Percentiles rank a stretch among this genome's conserved stretches.
Conservation (phyloP, 2,888 invertebrate species). For the Dynastes maya region DNA sequence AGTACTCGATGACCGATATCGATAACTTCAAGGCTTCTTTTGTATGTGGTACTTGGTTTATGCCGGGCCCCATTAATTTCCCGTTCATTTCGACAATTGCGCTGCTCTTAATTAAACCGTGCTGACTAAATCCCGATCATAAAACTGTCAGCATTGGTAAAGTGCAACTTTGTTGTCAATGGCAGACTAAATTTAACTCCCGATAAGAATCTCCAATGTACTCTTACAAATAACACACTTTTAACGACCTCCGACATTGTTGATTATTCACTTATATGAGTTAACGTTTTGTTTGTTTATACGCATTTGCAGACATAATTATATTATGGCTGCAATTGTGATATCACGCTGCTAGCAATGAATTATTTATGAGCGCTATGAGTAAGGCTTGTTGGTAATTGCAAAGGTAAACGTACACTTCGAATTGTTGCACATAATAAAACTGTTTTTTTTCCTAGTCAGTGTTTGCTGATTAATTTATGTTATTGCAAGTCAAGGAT, state of each 20-base stretch:
- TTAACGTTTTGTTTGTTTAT: conserved; percentile 31
- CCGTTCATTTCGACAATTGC: conserved; percentile 16
- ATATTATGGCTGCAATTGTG: conserved; percentile 21
- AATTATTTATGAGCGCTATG: conserved; percentile 42
- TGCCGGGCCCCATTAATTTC: background rate
- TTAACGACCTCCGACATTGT: conserved; percentile 2
- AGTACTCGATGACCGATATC: background rate
- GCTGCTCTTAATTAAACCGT: conserved; percentile 5
- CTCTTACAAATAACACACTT: conserved; percentile 26
- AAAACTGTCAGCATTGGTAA: conserved; percentile 34
- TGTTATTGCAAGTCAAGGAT: conserved; percentile 24
- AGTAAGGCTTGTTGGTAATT: conserved; percentile 29
- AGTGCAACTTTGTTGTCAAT: conserved; percentile 25
- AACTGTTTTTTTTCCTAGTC: background rate
- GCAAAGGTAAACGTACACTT: conserved; percentile 26
- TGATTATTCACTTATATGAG: conserved; percentile 29
- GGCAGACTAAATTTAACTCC: conserved; percentile 8
- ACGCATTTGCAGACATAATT: conserved; percentile 17
- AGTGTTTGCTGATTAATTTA: background rate
- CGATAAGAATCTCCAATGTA: conserved; percentile 14
- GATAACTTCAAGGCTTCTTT: background rate
- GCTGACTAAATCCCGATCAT: conserved; percentile 7
- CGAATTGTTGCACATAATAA: background rate
- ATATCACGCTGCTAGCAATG: conserved; percentile 28
- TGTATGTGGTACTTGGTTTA: background rate